These are phyloP conservation scores for Colostygia pectinataria DNA, from an alignment of 2,888 invertebrate species.

Conservation along the genomic window DNA sequence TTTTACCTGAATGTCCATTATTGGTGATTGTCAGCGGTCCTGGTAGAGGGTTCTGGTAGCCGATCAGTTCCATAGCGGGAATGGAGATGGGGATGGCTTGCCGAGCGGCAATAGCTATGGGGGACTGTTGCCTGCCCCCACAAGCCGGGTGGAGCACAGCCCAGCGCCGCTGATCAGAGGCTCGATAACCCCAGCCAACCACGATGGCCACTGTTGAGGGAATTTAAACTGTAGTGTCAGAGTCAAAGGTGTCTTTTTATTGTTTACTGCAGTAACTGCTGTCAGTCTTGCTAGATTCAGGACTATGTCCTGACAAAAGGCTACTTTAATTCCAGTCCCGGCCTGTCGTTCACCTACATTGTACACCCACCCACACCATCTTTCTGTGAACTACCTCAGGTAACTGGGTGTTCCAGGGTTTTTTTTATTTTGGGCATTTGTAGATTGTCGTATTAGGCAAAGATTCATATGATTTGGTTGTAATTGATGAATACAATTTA, in stretches of 20 bases:
- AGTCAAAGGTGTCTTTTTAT: neutral
- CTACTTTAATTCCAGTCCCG: no score
- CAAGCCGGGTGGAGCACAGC: slow-evolving; percentile 84
- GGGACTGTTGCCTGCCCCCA: slow-evolving; percentile 86
- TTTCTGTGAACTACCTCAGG: no score
- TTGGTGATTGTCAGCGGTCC: slow-evolving; percentile 85
- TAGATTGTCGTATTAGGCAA: no score
- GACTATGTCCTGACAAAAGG: no score
- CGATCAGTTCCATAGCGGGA: slow-evolving; percentile 88
- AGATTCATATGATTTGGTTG: neutral
- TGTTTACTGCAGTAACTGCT: no score
- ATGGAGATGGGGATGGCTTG: slow-evolving; percentile 85
- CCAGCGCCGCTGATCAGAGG: slow-evolving; percentile 86
- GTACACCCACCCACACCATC: no score
- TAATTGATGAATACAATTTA: no score
- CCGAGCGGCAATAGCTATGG: slow-evolving; percentile 84
- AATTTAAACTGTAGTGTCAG: slow-evolving; percentile 14
- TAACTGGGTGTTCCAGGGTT: no score
- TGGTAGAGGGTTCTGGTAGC: slow-evolving; percentile 87
- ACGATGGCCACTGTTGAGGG: slow-evolving; percentile 44
- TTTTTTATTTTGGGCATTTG: no score
- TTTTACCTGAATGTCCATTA: slow-evolving; percentile 88
- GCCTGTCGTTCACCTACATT: no score
- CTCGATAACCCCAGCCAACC: slow-evolving; percentile 84
- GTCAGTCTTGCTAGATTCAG: no score